Percentiles rank a stretch among this genome's conserved stretches.
Evolutionary conservation across 2,888 invertebrate species (phyloP).

Genomic region (Meandrusa payeni): DNA sequence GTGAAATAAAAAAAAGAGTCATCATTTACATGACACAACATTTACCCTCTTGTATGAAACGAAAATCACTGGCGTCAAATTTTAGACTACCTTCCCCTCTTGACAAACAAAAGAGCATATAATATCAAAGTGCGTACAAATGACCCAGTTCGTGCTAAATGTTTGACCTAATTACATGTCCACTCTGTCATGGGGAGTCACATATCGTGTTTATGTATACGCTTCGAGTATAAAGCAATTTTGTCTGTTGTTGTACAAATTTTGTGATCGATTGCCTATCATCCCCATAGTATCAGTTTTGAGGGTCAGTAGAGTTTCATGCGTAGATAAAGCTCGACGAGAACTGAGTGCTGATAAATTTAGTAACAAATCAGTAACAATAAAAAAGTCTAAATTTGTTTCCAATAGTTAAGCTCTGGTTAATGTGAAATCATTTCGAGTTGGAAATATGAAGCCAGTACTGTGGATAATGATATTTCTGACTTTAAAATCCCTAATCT

Average conservation of each 20-base stretch:
- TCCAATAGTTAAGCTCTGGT: not conserved
- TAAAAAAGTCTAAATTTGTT: not conserved
- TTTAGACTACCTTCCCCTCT: too few species aligned
- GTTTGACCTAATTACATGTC: not conserved
- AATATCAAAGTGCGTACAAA: too few species aligned
- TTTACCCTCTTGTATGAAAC: too few species aligned
- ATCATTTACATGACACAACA: too few species aligned
- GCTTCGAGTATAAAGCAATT: conserved; percentile 1
- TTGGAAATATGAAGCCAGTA: conserved; percentile 1
- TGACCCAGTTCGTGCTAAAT: not conserved
- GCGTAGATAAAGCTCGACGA: conserved; percentile 8
- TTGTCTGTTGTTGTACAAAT: conserved; percentile 21
- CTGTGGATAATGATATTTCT: conserved; percentile 7
- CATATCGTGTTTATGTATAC: not conserved
- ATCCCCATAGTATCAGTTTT: conserved; percentile 8
- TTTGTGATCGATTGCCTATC: conserved; percentile 26
- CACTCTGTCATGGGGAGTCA: too few species aligned
- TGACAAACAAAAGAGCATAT: too few species aligned
- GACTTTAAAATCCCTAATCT: not conserved
- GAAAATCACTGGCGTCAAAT: too few species aligned
- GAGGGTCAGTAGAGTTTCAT: conserved; percentile 14
- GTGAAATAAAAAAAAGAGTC: too few species aligned
- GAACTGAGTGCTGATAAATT: conserved; percentile 7
- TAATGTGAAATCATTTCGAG: too few species aligned
- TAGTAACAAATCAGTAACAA: not conserved